Conservation (phyloP, 2,113 vertebrate species). For the Athene cunicularia region DNA sequence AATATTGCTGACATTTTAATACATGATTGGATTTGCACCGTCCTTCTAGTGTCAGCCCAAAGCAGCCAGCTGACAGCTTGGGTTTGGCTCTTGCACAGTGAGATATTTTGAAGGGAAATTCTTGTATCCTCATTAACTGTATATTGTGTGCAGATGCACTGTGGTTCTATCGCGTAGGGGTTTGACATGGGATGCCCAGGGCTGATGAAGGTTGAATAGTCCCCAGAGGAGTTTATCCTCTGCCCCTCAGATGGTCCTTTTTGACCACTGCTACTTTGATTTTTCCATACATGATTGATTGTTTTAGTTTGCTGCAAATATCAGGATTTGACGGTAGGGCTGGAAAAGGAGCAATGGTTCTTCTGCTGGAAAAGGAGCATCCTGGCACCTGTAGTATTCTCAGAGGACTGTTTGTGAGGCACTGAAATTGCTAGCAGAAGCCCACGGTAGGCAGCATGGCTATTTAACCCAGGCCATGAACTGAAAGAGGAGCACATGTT, state of each 20-base stretch:
- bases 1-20: neutral
- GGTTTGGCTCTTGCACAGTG: neutral
- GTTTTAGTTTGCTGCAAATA: neutral
- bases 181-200: neutral
- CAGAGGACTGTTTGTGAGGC: neutral
- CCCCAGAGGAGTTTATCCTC: neutral
- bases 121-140: neutral
- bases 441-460: neutral
- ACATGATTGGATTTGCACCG: neutral
- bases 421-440: neutral
- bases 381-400: neutral
- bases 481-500: neutral
- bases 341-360: neutral
- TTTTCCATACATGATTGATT: neutral
- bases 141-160: neutral
- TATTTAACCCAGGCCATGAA: neutral
- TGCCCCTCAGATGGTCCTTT: neutral
- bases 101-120: neutral
- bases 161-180: neutral
- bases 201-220: neutral
- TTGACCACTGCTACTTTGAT: neutral
- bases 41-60: neutral
- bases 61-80: neutral
- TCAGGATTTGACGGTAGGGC: neutral
- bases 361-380: neutral